A percentile compares a stretch with the other conserved stretches of the same genome.
These are phyloP conservation scores for Deroptyus accipitrinus DNA, from an alignment of 2,113 vertebrate species.

Conservation along the genomic window DNA sequence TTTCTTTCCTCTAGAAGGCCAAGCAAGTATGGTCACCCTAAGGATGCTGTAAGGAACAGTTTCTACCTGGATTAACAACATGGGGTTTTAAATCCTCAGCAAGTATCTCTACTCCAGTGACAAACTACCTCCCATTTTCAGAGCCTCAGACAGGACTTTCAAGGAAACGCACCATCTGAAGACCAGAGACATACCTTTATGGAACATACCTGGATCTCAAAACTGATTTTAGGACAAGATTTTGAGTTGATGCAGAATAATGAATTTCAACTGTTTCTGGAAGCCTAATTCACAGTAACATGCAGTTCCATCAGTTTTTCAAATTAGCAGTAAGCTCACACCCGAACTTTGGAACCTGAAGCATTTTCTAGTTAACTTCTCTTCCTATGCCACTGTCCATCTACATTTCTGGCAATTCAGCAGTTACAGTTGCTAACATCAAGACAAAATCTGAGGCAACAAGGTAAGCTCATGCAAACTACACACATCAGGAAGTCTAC, in stretches of 20 bases:
- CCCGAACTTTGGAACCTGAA: neutral
- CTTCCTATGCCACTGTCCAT: neutral
- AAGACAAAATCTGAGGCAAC: neutral
- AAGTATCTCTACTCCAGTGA: neutral
- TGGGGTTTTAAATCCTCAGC: neutral
- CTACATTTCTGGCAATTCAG: neutral
- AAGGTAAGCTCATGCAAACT: neutral
- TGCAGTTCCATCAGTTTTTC: neutral
- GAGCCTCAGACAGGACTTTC: neutral
- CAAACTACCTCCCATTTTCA: neutral
- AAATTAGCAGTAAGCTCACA: neutral
- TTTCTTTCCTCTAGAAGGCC: neutral
- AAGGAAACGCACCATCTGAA: neutral
- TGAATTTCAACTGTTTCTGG: neutral
- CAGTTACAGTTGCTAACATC: neutral
- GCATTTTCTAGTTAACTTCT: neutral
- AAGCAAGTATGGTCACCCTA: neutral
- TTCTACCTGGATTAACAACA: neutral
- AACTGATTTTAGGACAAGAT: neutral
- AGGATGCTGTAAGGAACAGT: neutral
- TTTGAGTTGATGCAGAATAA: neutral
- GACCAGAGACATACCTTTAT: neutral
- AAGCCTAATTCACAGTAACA: neutral
- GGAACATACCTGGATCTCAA: neutral
- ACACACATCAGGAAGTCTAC: neutral